Conservation (phyloP, 2,888 invertebrate species). For the Nomada lathburiana region DNA sequence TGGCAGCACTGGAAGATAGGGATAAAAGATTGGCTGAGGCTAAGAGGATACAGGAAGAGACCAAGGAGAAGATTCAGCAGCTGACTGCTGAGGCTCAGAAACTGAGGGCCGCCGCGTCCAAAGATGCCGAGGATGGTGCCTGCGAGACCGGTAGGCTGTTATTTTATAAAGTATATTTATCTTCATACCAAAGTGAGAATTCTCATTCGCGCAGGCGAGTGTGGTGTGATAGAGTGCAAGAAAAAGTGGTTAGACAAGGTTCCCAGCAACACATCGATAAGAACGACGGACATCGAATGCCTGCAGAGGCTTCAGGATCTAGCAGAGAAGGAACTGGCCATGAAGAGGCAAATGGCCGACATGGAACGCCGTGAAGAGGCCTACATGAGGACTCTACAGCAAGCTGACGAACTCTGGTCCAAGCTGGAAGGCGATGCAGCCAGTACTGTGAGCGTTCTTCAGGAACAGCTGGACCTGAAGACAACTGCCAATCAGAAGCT, state of each 20-base stretch:
- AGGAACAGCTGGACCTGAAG: conserved; percentile 86
- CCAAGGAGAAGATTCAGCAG: conserved; percentile 65
- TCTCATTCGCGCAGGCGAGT: conserved; percentile 45
- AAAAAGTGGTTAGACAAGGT: conserved; percentile 53
- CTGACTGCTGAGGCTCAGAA: conserved; percentile 69
- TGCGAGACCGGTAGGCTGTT: conserved; percentile 67
- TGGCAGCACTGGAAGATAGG: conserved; percentile 64
- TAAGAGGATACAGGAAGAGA: conserved; percentile 69
- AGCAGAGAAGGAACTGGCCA: conserved; percentile 86
- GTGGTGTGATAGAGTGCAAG: conserved; percentile 70
- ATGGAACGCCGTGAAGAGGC: conserved; percentile 88
- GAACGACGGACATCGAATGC: conserved; percentile 82
- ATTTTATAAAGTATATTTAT: background rate
- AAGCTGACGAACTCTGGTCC: conserved; percentile 90
- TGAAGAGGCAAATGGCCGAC: conserved; percentile 88
- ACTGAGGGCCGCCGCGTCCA: conserved; percentile 43
- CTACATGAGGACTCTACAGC: conserved; percentile 89
- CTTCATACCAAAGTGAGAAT: no score
- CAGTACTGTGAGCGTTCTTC: conserved; percentile 83
- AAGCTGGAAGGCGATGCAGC: conserved; percentile 85
- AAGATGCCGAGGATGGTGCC: conserved; percentile 9
- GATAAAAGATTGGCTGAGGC: conserved; percentile 72
- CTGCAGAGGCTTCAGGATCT: conserved; percentile 85
- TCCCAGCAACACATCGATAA: conserved; percentile 74
- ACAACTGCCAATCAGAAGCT: conserved; percentile 86